Evolutionary conservation across 2,888 invertebrate genomes (phyloP), one percentile per base, ranked within the genome.

Genomic region (Lordiphosa fenestrarum): DNA sequence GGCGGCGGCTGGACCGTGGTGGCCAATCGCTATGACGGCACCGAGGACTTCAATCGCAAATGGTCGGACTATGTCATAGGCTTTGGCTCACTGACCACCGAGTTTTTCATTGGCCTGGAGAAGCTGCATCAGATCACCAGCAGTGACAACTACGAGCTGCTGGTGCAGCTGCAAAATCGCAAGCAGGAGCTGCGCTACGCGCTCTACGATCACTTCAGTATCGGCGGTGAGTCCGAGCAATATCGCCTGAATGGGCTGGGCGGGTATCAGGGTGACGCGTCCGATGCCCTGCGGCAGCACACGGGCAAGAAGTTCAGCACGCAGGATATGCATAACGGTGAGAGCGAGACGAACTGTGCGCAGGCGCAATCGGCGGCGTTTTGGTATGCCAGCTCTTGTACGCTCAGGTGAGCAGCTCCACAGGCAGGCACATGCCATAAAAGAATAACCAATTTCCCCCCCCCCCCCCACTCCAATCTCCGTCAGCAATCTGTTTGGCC

Each of bases 71-170:
- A 84, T 38, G 56, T 76, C 23, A 66, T 69, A 5, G 82, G 82
- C 0, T 82, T 82, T 9, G 82, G 82, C 0, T 5, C 62, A 0
- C 13, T 72, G 0, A 52, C 44, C 10, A 38, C 39, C 0, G 82
- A 82, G 53, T 82, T 82, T 33, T 82, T 82, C 19, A 59, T 82
- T 1, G 82, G 82, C 0, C 44, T 82, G 23, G 74, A 84, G n/a
- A 84, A 69, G 35, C 42, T 78, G 4, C 52, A 84, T 7, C 65
- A 70, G 57, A 62, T 82, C 7, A 74, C 55, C 47, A 72, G 41
- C 38, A 71, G 64, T 19, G 69, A 64, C 2, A 68, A 76, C 41
- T 61, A 57, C 19, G 82, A 82, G 42, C 41, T 82, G 44, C 63
- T 84, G 1, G 59, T 84, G 0, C 37, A 68, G 23, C 39, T 82